phyloP scores from a whole-genome alignment of 2,888 invertebrate genomes.

The Didymodactylos carnosus region DNA sequence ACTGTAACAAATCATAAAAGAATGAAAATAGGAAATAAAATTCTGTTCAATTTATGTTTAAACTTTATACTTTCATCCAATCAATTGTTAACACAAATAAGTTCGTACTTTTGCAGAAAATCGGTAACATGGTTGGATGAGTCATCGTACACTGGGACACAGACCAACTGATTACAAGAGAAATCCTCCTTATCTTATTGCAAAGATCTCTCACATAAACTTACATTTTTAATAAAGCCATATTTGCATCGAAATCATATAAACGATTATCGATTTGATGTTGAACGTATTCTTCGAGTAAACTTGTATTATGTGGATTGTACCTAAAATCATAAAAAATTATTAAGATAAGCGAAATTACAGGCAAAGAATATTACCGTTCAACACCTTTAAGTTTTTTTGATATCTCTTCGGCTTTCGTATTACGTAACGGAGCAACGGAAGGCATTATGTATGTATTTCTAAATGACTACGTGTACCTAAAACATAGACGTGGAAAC shows the following conservation, averaged over 20 bases:
- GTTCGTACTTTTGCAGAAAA: no score
- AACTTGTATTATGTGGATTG: slow-evolving; percentile 77
- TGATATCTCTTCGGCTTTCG: not conserved
- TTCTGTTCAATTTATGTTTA: no score
- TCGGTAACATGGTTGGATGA: no score
- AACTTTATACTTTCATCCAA: no score
- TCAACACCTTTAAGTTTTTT: not conserved
- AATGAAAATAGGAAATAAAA: no score
- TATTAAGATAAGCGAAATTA: not conserved
- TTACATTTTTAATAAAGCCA: slow-evolving; percentile 71
- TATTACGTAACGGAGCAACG: not conserved
- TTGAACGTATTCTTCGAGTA: slow-evolving; percentile 73
- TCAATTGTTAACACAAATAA: not conserved
- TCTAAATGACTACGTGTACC: no score
- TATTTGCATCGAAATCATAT: slow-evolving; percentile 86
- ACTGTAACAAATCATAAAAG: no score
- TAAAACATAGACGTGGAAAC: no score
- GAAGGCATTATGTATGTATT: not conserved
- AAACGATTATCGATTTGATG: slow-evolving; percentile 75
- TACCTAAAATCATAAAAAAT: slow-evolving; percentile 49
- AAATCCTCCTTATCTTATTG: no score
- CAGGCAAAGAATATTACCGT: not conserved
- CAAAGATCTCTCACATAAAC: no score
- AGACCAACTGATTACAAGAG: no score
- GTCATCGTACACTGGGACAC: no score